Evolutionary conservation across 2,113 vertebrate genomes (phyloP), one percentile per base, ranked within the genome.

Genomic region (Bubalus kerabau): DNA sequence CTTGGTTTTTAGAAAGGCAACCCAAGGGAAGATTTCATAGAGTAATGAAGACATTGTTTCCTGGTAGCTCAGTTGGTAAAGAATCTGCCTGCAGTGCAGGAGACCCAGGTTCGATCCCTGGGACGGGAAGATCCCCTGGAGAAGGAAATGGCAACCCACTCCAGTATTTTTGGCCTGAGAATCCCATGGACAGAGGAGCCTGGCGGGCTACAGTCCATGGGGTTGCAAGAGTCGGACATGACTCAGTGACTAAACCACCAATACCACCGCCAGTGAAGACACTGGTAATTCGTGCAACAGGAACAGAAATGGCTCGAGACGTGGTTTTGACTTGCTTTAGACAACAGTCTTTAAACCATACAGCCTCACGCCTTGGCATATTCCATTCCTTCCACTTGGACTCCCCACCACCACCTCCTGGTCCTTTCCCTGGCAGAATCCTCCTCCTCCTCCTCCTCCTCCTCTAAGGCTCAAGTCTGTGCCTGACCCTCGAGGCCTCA

Each of bases 331-430:
- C 40, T n/a, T 32, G 60, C 9, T 6, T 0, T 11, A 5, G 21
- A n/a, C 8, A 0, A 26, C 43, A 1, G 10, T 8, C 17, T 80
- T 54, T 80, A 13, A 57, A n/a, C 40, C 26, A 0, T 10, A 13
- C 7, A 10, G 46, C 36, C 56, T 40, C 36, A 3, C 7, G 17
- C 40, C 40, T 15, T 2, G 0, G 76, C 3, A 2, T 21, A 0
- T 15, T 26, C 54, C 12, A 0, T 40, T 12, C 43, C 74, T 82
- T 64, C 56, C 9, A 1, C 30, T 13, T 40, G 24, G n/a, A 48
- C 13, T 40, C 93, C 2, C 3, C 5, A 15, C 48, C 40, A 0
- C 21, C 62, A 46, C 19, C 76, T 50, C 16, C 9, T 28, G 1
- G 57, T 26, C 40, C 89, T 83, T 54, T 9, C 54, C 52, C 46